Base-by-base conservation (phyloP, 2,113 vertebrate species). In the Odobenus rosmarus region DNA sequence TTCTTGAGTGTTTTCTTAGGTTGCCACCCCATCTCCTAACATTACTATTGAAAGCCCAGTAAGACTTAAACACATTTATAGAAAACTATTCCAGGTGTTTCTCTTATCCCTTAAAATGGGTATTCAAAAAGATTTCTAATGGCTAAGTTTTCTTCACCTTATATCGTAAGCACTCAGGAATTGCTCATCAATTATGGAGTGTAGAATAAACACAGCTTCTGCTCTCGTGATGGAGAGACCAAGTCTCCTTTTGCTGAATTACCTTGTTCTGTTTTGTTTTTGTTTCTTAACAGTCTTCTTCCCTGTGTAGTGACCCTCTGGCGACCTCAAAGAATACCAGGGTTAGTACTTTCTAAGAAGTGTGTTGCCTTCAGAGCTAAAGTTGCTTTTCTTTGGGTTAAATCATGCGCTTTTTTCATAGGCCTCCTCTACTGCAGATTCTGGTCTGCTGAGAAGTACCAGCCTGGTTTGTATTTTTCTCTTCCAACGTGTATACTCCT, bases 381-480 rank as follows among this genome's bases (percentile, higher is more conserved):
- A n/a, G 49, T 72, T 59, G 13, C 57, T 92, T 67, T 95, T 94
- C 93, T 92, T 39, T 2, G 31, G 51, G 81, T 96, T 95, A 96
- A 90, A 92, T 96, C 96, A 61, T 93, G 53, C 5, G 0, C 96
- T 98, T 98, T 96, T n/a, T 97, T 97, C 93, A 62, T 98, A 98
- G 98, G 97, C 97, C n/a, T 98, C 98, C 95, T 96, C 97, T 98
- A 98, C 98, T 93, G 83, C 98, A 93, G 98, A 98, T 96, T 98
- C 98, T 90, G 99, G 98, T 97, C 99, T 99, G 98, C 96, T 98
- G 94, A 99, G 99, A 98, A 99, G 99, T 99, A 98, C 99, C 98
- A 99, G 99, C 98, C 98, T 98, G 99, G 99, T 99, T 99, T 98
- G 99, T 99, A 98, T 98, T 95, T 96, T 93, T 71, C 62, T 26